Evolutionary conservation across 2,797 vertebrate species (phyloP).

Genomic region (Manis crassicaudata): DNA sequence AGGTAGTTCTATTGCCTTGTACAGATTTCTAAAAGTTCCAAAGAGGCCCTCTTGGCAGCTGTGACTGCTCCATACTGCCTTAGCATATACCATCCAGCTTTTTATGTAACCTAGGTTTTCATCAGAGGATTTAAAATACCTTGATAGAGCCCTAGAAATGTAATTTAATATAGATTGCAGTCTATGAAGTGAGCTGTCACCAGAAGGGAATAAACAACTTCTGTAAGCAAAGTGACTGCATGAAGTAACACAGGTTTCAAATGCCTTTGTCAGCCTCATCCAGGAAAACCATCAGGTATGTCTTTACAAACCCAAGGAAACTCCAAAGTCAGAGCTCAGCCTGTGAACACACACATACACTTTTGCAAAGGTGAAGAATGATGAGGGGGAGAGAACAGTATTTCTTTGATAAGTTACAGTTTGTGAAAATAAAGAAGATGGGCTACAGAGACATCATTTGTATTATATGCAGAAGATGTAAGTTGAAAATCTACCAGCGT

Average conservation of each 20-base stretch:
- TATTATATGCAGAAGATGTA: background rate
- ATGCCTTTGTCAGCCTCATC: conserved; percentile 49
- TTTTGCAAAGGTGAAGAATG: background rate
- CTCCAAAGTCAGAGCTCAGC: conserved; percentile 23
- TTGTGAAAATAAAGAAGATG: background rate
- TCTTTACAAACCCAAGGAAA: conserved; percentile 36
- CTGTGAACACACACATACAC: background rate
- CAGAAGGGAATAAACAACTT: conserved; percentile 28
- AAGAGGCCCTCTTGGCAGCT: background rate
- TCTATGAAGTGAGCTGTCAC: background rate
- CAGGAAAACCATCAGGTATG: conserved; percentile 5
- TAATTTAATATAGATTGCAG: background rate
- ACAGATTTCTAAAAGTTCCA: background rate
- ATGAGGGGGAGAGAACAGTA: background rate
- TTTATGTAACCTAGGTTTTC: background rate
- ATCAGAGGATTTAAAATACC: background rate
- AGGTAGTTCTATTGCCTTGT: background rate
- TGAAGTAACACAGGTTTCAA: conserved; percentile 6
- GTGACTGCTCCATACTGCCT: background rate
- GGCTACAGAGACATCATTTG: conserved; percentile 27
- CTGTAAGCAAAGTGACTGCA: background rate
- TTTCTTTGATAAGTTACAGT: conserved; percentile 33
- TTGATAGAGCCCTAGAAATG: background rate
- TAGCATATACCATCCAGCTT: background rate
- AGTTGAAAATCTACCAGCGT: conserved; percentile 2